Evolutionary conservation across 2,113 vertebrate species (phyloP).

Genomic region (Pseudorasbora parva): DNA sequence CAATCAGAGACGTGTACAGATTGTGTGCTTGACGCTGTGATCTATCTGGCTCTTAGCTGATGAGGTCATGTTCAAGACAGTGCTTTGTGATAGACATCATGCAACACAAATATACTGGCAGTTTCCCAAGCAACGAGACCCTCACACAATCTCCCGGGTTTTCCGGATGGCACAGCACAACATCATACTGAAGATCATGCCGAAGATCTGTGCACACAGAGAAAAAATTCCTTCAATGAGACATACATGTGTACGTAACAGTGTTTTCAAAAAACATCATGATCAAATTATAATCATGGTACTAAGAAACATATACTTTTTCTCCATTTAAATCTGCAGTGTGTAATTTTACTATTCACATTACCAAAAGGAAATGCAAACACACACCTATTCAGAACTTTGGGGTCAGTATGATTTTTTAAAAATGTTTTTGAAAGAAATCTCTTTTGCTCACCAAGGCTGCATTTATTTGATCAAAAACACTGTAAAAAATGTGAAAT

Average conservation of each 20-base stretch:
- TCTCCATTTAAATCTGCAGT: neutral
- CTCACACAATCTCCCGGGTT: constrained; percentile 87
- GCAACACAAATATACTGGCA: constrained; percentile 41
- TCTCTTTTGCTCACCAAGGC: neutral
- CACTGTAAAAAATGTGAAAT: neutral
- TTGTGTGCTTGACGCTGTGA: constrained; percentile 10
- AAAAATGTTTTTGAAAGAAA: neutral
- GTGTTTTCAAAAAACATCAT: neutral
- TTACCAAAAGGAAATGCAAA: too few relatives aligned
- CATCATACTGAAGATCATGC: constrained; percentile 98
- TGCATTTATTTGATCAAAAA: neutral
- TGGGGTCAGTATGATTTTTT: neutral
- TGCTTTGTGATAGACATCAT: constrained; percentile 51
- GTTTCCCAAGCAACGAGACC: neutral
- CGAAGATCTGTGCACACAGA: constrained; percentile 81
- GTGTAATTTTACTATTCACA: neutral
- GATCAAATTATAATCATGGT: neutral
- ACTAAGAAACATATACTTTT: neutral
- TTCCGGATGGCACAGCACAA: constrained; percentile 91
- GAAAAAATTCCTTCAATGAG: neutral
- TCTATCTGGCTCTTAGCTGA: constrained; percentile 33
- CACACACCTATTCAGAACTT: neutral
- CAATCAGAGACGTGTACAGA: constrained; percentile 40
- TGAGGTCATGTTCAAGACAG: constrained; percentile 27
- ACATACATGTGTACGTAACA: neutral